Base-by-base conservation (phyloP, 2,888 invertebrate genomes). In the Chrysopilus asiliformis region DNA sequence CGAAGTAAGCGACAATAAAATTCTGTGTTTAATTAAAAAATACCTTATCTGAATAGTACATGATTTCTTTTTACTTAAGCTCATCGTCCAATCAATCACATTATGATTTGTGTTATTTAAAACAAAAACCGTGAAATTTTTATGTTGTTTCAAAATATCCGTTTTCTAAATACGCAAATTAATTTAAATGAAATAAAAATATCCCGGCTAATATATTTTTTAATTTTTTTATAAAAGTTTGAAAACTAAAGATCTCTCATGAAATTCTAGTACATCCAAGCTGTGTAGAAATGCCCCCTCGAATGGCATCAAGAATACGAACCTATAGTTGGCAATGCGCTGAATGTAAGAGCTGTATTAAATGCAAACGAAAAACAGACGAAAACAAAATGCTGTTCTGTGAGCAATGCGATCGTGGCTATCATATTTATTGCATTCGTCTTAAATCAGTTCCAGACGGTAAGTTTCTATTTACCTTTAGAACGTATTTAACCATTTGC, bases 321-420 rank as follows among this genome's bases (percentile, higher is more conserved):
- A 78, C 76, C 45, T 94, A 94, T 64, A 71, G 78, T 52, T 94
- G 93, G 94, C 86, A 86, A 63, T 94, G 93, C 58, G 82, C 82
- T 48, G 89, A 87, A 50, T 94, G 93, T 64, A 93, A 93, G 68
- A 76, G 78, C 32, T 94, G 94, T 66, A 76, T 79, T 44, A 74
- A 78, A 46, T 94, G 93, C 62, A 72, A 74, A 49, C 79, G 79
- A 57, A 78, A 81, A 22, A 77, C 77, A 46, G 81, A 84, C 58
- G 85, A 84, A 66, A 85, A 85, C 55, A 84, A 86, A 65, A 89
- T 91, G 86, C 72, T 93, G 53, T 90, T 83, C 66, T 94, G 93
- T 63, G 91, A 93, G 62, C 78, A 83, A 53, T 94, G 93, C 66
- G 93, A 93, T 66, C 71, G 91, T 55, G 91, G 91, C 64, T 90